Percentiles rank a stretch among this genome's conserved stretches.
These are phyloP conservation scores for Callinectes sapidus DNA, from an alignment of 2,888 invertebrate genomes.

Conservation along the genomic window DNA sequence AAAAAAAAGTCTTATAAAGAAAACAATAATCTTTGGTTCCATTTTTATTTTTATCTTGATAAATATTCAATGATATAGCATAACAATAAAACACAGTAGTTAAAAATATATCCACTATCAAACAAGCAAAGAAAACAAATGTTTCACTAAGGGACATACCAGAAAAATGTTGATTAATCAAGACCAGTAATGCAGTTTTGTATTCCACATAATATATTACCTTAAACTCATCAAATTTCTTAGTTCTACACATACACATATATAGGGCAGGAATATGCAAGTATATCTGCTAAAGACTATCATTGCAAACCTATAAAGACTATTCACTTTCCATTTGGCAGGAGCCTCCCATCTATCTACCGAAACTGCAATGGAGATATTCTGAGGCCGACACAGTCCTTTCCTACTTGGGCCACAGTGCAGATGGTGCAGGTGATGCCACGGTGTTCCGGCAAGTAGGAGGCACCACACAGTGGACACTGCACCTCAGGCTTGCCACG, in stretches of 20 bases:
- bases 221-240: background rate
- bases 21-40: background rate
- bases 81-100: background rate
- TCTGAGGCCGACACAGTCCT: conserved; percentile 89
- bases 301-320: background rate
- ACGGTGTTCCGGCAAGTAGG: conserved; percentile 90
- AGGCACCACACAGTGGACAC: conserved; percentile 93
- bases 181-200: background rate
- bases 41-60: background rate
- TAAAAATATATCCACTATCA: conserved; percentile 20
- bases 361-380: conserved; percentile 85
- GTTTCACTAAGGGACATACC: background rate
- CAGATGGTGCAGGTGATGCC: conserved; percentile 89
- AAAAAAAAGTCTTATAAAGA: background rate
- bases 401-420: conserved; percentile 92
- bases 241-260: background rate
- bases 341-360: conserved; percentile 73
- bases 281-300: background rate
- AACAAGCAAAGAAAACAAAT: background rate
- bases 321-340: background rate
- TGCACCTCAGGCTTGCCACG: conserved; percentile 94
- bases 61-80: background rate
- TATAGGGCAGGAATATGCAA: background rate
- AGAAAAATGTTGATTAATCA: background rate
- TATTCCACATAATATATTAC: background rate